Conservation (phyloP, 2,888 invertebrate genomes). For the Escarpia spicata region DNA sequence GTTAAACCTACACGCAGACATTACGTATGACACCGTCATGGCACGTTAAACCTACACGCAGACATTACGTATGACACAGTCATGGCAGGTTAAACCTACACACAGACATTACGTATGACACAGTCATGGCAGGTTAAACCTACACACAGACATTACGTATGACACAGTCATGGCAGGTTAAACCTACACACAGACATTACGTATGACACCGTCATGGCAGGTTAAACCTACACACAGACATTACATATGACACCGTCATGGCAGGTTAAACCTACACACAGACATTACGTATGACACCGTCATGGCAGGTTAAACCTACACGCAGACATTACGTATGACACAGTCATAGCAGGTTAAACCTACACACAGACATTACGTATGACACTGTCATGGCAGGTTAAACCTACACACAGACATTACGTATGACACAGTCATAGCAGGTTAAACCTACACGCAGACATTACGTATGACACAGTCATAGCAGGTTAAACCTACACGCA, state of each 20-base stretch:
- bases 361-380: constrained; percentile 50
- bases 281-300: background rate
- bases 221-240: constrained; percentile 69
- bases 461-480: background rate
- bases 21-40: background rate
- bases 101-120: background rate
- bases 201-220: too few relatives aligned
- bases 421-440: background rate
- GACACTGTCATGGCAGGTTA: too few relatives aligned
- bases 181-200: constrained; percentile 67
- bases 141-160: constrained; percentile 50
- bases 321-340: background rate
- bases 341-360: too few relatives aligned
- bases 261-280: constrained; percentile 72
- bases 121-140: too few relatives aligned
- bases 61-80: background rate
- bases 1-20: constrained; percentile 69
- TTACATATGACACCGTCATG: background rate
- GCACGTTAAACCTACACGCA: constrained; percentile 72
- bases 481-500: constrained; percentile 72
- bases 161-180: too few relatives aligned
- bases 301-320: too few relatives aligned
- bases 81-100: too few relatives aligned
- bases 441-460: constrained; percentile 69
- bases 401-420: constrained; percentile 67